Evolutionary conservation across 2,888 invertebrate species (phyloP), one percentile per base, ranked within the genome.

Genomic region (Scelioninae gen. 2): DNA sequence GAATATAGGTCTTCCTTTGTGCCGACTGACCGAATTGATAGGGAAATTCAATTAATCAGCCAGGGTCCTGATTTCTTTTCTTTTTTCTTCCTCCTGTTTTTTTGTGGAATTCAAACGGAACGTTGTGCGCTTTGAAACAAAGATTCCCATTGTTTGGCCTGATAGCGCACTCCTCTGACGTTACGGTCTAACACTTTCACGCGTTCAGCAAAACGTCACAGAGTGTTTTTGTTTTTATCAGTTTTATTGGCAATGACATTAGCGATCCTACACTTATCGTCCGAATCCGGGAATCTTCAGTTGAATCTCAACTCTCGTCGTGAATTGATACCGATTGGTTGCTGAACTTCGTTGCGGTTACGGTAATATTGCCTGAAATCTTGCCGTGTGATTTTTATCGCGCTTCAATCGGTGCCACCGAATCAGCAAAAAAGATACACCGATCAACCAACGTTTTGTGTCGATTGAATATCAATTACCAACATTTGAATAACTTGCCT

Each of bases 151-250:
- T 74, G 73, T 71, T 63, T 64, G 6, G 11, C 6, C 11, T 58
- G 64, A 64, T 70, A 64, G 45, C 25, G 19, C 9, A 22, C n/a
- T 18, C 25, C 16, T 25, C 48, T 61, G 9, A 28, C 19, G 41
- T 39, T 15, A 55, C 13, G 16, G 63, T 64, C 31, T 58, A 69
- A 53, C 45, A 70, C 55, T 63, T 65, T 55, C 61, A 37, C 50
- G 41, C 52, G 58, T 9, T 2, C 10, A 31, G 11, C 22, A 22
- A 57, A 35, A 65, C 58, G 63, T 48, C 33, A 60, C 16, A 39
- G 10, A 45, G 48, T 57, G 45, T 41, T 50, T n/a, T 50, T 48
- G 15, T 15, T 46, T 72, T 79, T 80, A 80, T 81, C 79, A 72
- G 61, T 64, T 58, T 50, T 61, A 76, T 75, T 76, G 75, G 57